Evolutionary conservation across 2,113 vertebrate species (phyloP), one percentile per base, ranked within the genome.

Genomic region (Triplophysa tibetana): DNA sequence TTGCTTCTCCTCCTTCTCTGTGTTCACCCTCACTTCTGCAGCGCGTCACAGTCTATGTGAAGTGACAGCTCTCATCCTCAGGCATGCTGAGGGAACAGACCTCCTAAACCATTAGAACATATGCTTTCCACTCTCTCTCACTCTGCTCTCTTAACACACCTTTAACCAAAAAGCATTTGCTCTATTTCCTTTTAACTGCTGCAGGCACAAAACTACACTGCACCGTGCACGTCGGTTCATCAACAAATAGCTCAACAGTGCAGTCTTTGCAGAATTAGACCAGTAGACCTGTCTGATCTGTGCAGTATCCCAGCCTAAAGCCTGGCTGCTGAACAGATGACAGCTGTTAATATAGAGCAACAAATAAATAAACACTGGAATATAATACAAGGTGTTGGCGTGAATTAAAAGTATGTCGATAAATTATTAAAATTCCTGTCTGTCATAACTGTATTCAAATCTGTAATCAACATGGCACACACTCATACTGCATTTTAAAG

Each of bases 61-160:
- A 92, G 90, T 95, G 95, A 96, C 95, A 95, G 93, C 90, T 95
- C 91, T 94, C 93, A 93, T 95, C 95, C 94, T 94, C 93, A 90
- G 94, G 94, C 93, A 90, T 91, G 91, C 67, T 92, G 93, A 92
- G 92, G 93, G 93, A 94, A 78, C 93, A 94, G 94, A 92, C 93
- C 92, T 91, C 91, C 91, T 89, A 94, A 93, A 95, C 81, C 81
- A 80, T 83, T 80, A 81, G 77, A 85, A 85, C 79, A 75, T 76
- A 79, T 81, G 81, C 79, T 81, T 72, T 76, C 69, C 65, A 67
- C 65, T 41, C 13, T 54, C 89, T 91, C 91, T 93, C 92, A 88
- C 91, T 91, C 64, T 17, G 29, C 43, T 72, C 19, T 26, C 68
- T 73, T 69, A 48, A 2, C 64, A 41, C 75, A 78, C 65, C 84